A percentile compares a stretch with the other conserved stretches of the same genome.
These are phyloP conservation scores for Eutrigla gurnardus DNA, from an alignment of 2,797 vertebrate species.

Conservation along the genomic window DNA sequence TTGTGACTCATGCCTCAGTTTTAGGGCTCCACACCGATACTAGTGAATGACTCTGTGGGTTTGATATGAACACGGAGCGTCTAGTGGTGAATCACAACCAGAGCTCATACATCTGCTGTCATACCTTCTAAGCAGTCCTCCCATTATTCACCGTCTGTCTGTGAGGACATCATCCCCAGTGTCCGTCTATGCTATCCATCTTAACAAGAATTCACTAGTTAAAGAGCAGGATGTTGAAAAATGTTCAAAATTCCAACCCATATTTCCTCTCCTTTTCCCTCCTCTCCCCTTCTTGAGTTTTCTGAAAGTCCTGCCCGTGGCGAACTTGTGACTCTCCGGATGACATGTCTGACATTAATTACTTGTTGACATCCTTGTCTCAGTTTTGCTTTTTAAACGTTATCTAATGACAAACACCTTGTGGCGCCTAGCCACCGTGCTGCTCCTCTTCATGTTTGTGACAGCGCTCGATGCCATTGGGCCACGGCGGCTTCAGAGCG, in stretches of 20 bases:
- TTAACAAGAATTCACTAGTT: background rate
- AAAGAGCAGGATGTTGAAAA: background rate
- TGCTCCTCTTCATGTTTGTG: conserved; percentile 24
- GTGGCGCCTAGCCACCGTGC: background rate
- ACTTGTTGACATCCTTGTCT: conserved; percentile 33
- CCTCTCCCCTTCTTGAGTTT: background rate
- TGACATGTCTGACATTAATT: conserved; percentile 39
- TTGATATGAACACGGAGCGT: background rate
- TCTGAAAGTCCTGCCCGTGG: background rate
- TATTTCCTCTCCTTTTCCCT: too few relatives aligned
- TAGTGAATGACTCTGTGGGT: background rate
- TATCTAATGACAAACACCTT: conserved; percentile 30
- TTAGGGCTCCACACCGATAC: background rate
- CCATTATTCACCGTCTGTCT: conserved; percentile 17
- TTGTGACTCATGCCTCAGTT: conserved; percentile 4
- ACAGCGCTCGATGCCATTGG: conserved; percentile 4
- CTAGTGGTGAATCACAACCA: conserved; percentile 21
- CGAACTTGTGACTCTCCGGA: background rate
- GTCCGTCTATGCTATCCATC: background rate
- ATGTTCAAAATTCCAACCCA: background rate
- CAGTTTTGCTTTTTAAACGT: conserved; percentile 26
- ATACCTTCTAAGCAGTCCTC: background rate
- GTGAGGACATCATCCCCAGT: background rate
- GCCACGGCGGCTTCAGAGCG: background rate
- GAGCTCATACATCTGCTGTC: conserved; percentile 6